Evolutionary conservation across 2,888 invertebrate species (phyloP).

Genomic region (Erannis defoliaria): DNA sequence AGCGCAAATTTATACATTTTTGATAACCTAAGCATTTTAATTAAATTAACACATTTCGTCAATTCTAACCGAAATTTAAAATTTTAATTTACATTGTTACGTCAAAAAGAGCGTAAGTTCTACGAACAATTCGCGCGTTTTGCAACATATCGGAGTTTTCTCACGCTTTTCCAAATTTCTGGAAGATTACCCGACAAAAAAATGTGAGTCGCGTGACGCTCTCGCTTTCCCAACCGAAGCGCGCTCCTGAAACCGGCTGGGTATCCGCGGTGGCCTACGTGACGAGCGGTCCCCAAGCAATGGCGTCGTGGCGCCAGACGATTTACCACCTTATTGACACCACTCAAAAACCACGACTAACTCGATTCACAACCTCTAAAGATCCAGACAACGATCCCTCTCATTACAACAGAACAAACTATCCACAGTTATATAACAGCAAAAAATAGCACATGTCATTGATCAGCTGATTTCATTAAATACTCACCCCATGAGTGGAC

Average conservation of each 20-base stretch:
- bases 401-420: slow-evolving; percentile 32
- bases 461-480: slow-evolving; percentile 75
- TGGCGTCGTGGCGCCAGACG: slow-evolving; percentile 83
- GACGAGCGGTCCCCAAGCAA: slow-evolving; percentile 78
- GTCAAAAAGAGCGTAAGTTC: slow-evolving; percentile 9
- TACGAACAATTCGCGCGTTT: slow-evolving; percentile 33
- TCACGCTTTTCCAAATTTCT: slow-evolving; percentile 63
- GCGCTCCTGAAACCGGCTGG: slow-evolving; percentile 62
- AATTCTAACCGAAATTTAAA: neutral
- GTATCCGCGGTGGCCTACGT: slow-evolving; percentile 80
- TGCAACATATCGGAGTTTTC: slow-evolving; percentile 43
- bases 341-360: slow-evolving; percentile 44
- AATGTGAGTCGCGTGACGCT: slow-evolving; percentile 33
- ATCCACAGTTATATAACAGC: slow-evolving; percentile 70
- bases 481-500: slow-evolving; percentile 80
- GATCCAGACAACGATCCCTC: slow-evolving; percentile 32
- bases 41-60: no score
- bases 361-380: slow-evolving; percentile 29
- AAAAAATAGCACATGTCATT: slow-evolving; percentile 75
- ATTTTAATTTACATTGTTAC: slow-evolving; percentile 12
- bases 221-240: slow-evolving; percentile 30
- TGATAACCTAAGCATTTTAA: no score
- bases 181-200: slow-evolving; percentile 54
- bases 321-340: slow-evolving; percentile 80
- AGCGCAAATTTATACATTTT: no score